A percentile compares a stretch with the other conserved stretches of the same genome.
Evolutionary conservation across 2,113 vertebrate species (phyloP).

Genomic region (Terrapene triunguis): DNA sequence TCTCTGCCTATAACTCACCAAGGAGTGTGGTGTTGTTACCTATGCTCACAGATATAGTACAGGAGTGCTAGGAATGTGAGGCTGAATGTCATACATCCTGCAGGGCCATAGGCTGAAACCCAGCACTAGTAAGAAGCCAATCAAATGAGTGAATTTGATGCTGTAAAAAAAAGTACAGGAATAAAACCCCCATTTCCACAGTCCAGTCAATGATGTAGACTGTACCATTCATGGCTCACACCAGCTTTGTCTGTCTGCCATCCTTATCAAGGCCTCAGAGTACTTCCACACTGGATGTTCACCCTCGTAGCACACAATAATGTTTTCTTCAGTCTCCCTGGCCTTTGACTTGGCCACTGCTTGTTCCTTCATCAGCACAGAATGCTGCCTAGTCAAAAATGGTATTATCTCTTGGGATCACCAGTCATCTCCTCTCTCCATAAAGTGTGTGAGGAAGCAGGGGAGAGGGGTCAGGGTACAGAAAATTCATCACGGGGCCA

Average conservation of each 20-base stretch:
- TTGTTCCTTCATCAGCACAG: not conserved
- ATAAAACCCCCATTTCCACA: fast-evolving
- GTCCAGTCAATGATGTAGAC: not conserved
- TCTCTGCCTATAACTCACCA: fast-evolving
- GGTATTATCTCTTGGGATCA: not conserved
- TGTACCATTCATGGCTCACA: not conserved
- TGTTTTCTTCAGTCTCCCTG: not conserved
- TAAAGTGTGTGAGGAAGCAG: not conserved
- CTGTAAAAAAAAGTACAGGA: not conserved
- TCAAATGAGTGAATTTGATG: not conserved
- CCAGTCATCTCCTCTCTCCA: not conserved
- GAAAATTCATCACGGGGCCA: not conserved
- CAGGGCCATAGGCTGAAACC: not conserved
- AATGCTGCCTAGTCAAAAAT: not conserved
- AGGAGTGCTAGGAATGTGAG: not conserved
- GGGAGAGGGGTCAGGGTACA: not conserved
- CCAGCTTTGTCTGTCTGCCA: not conserved
- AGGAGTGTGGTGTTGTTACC: fast-evolving
- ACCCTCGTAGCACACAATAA: not conserved
- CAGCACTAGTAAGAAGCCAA: not conserved
- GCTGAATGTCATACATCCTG: not conserved
- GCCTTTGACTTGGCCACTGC: not conserved
- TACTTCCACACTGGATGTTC: not conserved
- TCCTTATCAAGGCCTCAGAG: not conserved
- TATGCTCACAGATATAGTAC: not conserved